Conservation (phyloP, 2,113 vertebrate genomes). For the Rutilus rutilus region DNA sequence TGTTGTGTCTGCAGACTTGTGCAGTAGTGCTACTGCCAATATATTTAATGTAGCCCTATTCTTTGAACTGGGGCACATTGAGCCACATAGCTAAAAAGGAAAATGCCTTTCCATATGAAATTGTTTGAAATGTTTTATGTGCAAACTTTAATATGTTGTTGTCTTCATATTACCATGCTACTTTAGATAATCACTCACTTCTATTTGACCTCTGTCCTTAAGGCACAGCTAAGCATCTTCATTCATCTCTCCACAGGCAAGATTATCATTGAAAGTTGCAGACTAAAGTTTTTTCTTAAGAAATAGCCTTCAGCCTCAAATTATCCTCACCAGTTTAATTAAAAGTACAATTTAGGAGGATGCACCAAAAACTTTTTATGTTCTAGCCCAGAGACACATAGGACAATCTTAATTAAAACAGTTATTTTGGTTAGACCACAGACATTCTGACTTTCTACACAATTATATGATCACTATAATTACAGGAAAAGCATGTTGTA, state of each 20-base stretch:
- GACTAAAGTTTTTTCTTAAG: slow-evolving; percentile 2
- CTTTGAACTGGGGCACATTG: not conserved
- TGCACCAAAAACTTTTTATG: slow-evolving; percentile 35
- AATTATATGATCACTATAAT: slow-evolving; percentile 1
- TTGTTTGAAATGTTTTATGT: not conserved
- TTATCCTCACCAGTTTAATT: slow-evolving; percentile 37
- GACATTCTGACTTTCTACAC: not conserved
- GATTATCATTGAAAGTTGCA: slow-evolving; percentile 4
- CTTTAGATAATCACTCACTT: slow-evolving; percentile 7
- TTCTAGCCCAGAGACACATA: slow-evolving; percentile 16
- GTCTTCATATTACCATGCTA: not conserved
- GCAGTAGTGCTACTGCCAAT: not conserved
- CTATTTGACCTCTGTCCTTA: slow-evolving; percentile 27
- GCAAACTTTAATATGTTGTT: not conserved
- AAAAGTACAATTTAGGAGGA: slow-evolving; percentile 19
- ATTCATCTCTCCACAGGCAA: not conserved
- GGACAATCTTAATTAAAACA: slow-evolving; percentile 1
- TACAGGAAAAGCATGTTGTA: not conserved
- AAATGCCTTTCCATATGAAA: not conserved
- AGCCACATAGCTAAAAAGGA: not conserved
- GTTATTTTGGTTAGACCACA: not conserved
- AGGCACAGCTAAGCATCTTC: slow-evolving; percentile 9
- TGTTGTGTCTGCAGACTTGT: slow-evolving; percentile 9
- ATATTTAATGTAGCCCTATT: not conserved
- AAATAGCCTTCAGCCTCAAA: slow-evolving; percentile 17